Evolutionary conservation across 2,888 invertebrate genomes (phyloP).

Genomic region (Agonopterix arenella): DNA sequence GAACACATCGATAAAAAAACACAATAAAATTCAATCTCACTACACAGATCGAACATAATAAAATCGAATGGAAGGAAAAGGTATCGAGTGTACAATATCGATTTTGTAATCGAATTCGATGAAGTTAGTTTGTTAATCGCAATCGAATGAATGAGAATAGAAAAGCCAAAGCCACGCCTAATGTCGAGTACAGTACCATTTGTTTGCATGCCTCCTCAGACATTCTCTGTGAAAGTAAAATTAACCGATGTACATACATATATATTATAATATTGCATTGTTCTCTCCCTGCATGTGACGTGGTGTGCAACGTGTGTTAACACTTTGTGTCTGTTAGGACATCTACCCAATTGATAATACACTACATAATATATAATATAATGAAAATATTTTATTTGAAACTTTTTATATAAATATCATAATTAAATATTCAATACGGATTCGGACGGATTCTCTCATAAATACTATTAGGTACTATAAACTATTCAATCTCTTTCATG

Average conservation of each 20-base stretch:
- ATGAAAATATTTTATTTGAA: background rate
- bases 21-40: slow-evolving; percentile 56
- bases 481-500: too few relatives aligned
- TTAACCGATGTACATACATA: slow-evolving; percentile 21
- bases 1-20: slow-evolving; percentile 65
- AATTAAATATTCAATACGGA: too few relatives aligned
- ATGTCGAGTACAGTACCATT: slow-evolving; percentile 79
- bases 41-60: slow-evolving; percentile 69
- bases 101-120: slow-evolving; percentile 46
- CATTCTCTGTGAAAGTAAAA: slow-evolving; percentile 86
- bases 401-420: too few relatives aligned
- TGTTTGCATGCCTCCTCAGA: slow-evolving; percentile 90
- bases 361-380: background rate
- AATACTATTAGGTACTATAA: too few relatives aligned
- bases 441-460: too few relatives aligned
- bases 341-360: background rate
- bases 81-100: slow-evolving; percentile 42
- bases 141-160: slow-evolving; percentile 65
- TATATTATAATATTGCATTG: slow-evolving; percentile 16
- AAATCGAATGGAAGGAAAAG: slow-evolving; percentile 38
- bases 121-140: slow-evolving; percentile 71
- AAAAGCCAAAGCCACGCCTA: slow-evolving; percentile 75
- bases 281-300: background rate
- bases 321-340: slow-evolving; percentile 27
- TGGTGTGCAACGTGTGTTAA: slow-evolving; percentile 34